Evolutionary conservation across 1,140 invertebrate genomes (phyloP), one percentile per base, ranked within the genome.

Genomic region (Musca vetustissima): DNA sequence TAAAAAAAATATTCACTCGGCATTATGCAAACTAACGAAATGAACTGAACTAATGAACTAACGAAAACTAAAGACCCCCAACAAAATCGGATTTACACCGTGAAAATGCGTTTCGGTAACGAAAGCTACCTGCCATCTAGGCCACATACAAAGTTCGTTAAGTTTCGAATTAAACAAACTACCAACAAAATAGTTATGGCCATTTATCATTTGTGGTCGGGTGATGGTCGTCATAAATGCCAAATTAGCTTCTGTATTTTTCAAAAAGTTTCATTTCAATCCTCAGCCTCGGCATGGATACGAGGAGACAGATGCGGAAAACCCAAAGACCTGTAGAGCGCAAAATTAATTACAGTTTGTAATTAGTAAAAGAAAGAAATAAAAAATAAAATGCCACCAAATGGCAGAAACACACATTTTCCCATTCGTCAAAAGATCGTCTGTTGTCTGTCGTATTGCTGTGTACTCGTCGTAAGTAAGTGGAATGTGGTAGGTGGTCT

Each of bases 271-370:
- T 61, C n/a, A 13, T 43, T 21, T 61, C 6, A n/a, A 19, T 52
- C n/a, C 4, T 52, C 49, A 0, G 7, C 17, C 1, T 21, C n/a
- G 21, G 9, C n/a, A 6, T 19, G 17, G 4, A 21, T 52, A 0
- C 1, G 1, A 19, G 17, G 32, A 15, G 17, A 21, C 49, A 59
- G n/a, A 59, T 7, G 14, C n/a, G 28, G 28, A 4, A 59, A 32
- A 59, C 3, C n/a, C 15, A 65, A 25, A 49, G 21, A 19, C 17
- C 50, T 21, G 24, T 49, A 15, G 48, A 50, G 59, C 36, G 52
- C 48, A 69, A 69, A 69, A 69, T 69, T 64, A 69, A 69, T 69
- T 69, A 65, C 32, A 36, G 48, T 64, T 69, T 64, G 59, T 69
- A 69, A 69, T 69, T 69, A 69, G 68, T 65, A 64, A 64, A 67